A percentile compares a stretch with the other conserved stretches of the same genome.
Evolutionary conservation across 2,113 vertebrate genomes (phyloP).

Genomic region (Phalacrocorax brasilianus): DNA sequence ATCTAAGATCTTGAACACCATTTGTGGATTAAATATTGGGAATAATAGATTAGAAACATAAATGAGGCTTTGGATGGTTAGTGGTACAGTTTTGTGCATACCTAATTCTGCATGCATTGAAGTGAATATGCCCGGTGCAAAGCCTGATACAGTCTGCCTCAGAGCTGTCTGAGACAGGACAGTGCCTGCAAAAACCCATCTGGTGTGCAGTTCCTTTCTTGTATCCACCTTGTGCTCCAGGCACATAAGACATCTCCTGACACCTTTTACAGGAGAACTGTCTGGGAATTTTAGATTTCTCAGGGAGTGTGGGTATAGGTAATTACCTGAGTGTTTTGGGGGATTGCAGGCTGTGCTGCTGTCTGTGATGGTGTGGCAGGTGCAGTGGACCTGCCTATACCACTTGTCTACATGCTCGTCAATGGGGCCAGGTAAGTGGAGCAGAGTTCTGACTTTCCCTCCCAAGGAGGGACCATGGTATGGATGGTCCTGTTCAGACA

Average conservation of each 20-base stretch:
- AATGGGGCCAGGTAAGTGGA: neutral
- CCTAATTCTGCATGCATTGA: neutral
- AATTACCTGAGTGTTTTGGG: neutral
- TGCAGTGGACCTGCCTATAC: neutral
- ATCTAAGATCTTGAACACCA: neutral
- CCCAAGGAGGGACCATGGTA: accelerated
- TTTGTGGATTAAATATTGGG: neutral
- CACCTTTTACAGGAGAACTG: neutral
- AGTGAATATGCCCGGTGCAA: neutral
- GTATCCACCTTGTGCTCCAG: neutral
- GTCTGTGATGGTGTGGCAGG: neutral
- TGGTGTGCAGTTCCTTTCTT: neutral
- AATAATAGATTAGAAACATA: neutral
- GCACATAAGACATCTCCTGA: neutral
- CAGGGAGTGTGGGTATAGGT: neutral
- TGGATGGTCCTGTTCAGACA: neutral
- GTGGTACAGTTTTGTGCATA: neutral
- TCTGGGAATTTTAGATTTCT: neutral
- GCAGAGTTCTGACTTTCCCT: neutral
- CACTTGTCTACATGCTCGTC: neutral
- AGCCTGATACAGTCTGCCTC: neutral
- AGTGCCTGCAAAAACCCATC: neutral
- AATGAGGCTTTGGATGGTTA: neutral
- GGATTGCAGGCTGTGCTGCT: neutral
- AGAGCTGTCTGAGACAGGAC: neutral